Conservation (phyloP, 1,140 invertebrate species). For the Lucilia sericata region DNA sequence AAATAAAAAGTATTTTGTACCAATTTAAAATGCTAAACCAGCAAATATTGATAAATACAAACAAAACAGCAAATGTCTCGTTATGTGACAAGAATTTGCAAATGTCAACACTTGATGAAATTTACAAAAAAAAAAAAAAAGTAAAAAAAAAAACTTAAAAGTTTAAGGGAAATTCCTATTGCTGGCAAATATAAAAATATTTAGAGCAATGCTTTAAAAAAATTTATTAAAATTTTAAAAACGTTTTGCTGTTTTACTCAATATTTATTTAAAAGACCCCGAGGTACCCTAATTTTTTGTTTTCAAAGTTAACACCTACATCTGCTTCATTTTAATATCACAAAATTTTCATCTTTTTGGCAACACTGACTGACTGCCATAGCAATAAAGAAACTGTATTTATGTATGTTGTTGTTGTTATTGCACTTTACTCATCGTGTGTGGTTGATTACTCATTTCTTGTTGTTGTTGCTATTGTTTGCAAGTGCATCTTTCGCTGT, state of each 20-base stretch:
- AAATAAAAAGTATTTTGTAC: constrained; percentile 25
- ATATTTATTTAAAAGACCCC: too few species aligned
- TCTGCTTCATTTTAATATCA: background rate
- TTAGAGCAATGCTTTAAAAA: constrained; percentile 5
- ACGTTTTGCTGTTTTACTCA: too few species aligned
- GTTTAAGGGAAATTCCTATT: constrained; percentile 5
- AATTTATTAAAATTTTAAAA: background rate
- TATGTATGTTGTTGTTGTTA: background rate
- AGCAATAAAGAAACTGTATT: background rate
- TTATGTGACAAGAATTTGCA: constrained; percentile 39
- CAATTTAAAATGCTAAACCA: constrained; percentile 40
- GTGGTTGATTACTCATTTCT: constrained; percentile 21
- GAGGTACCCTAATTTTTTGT: background rate
- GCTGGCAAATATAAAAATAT: background rate
- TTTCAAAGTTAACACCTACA: background rate
- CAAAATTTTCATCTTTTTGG: background rate
- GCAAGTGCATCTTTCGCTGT: background rate
- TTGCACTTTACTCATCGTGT: constrained; percentile 18
- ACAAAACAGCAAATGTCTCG: background rate
- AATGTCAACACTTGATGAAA: constrained; percentile 30
- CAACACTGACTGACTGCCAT: background rate
- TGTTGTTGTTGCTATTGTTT: background rate
- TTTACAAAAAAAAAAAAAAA: constrained; percentile 27
- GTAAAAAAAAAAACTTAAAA: constrained; percentile 20
- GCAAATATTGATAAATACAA: constrained; percentile 40